Conservation (phyloP, 2,113 vertebrate genomes). For the Rattus rattus region DNA sequence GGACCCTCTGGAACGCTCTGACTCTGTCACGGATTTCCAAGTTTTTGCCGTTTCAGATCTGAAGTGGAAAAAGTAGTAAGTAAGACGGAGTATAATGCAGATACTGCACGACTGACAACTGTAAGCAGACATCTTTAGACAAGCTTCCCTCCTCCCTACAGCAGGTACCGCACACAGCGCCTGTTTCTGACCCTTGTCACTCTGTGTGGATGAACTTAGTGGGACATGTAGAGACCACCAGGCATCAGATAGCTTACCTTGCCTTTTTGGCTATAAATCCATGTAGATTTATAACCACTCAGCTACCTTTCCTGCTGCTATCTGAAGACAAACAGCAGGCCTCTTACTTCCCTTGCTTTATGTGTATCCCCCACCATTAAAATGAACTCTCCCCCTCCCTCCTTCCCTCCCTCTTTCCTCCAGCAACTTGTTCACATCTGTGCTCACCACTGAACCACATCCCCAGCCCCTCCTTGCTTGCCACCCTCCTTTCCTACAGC, state of each 20-base stretch:
- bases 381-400: neutral
- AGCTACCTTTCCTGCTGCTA: neutral
- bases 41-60: slow-evolving; percentile 90
- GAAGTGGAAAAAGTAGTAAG: slow-evolving; percentile 71
- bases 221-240: neutral
- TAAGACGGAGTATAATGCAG: slow-evolving; percentile 1
- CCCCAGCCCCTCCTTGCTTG: neutral
- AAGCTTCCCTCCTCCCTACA: neutral
- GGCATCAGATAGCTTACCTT: neutral
- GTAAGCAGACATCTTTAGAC: slow-evolving; percentile 12
- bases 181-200: neutral
- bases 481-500: slow-evolving; percentile 11
- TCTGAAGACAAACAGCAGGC: neutral
- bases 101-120: slow-evolving; percentile 48
- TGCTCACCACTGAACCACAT: neutral
- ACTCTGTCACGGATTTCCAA: slow-evolving; percentile 87
- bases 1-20: slow-evolving; percentile 86
- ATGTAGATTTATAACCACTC: neutral
- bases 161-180: neutral
- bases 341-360: neutral
- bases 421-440: neutral
- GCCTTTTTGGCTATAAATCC: slow-evolving; percentile 4
- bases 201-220: neutral
- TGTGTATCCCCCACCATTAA: neutral
- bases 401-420: neutral